Percentiles rank a stretch among this genome's conserved stretches.
Conservation (phyloP, 2,888 invertebrate species). For the Onthophagus sagittarius region DNA sequence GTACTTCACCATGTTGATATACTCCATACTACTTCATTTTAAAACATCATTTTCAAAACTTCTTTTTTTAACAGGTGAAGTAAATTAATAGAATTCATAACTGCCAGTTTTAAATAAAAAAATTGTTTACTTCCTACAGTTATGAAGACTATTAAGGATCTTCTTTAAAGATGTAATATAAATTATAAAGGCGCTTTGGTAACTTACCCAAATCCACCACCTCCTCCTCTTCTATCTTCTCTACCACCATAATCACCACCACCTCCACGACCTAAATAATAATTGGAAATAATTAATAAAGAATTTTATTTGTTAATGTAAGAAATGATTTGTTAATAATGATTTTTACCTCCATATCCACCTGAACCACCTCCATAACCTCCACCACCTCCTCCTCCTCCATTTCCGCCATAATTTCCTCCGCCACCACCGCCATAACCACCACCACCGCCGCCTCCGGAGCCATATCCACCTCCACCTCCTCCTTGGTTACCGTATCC, state of each 20-base stretch:
- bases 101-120: neutral
- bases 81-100: neutral
- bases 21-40: neutral
- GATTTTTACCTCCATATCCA: conserved; percentile 31
- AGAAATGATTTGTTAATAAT: neutral
- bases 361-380: conserved; percentile 59
- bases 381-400: conserved; percentile 54
- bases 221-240: conserved; percentile 54
- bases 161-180: neutral
- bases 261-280: conserved; percentile 38
- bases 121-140: neutral
- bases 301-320: no score
- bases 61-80: neutral
- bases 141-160: neutral
- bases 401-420: conserved; percentile 53
- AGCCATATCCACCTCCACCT: conserved; percentile 54
- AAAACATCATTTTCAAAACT: neutral
- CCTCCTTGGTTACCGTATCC: conserved; percentile 47
- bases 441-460: conserved; percentile 55
- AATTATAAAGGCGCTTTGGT: neutral
- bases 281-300: no score
- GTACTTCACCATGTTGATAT: neutral
- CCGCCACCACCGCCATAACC: conserved; percentile 57
- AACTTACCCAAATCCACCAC: conserved; percentile 60
- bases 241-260: conserved; percentile 53